Conservation (phyloP, 2,888 invertebrate species). For the Zootermopsis nevadensis region DNA sequence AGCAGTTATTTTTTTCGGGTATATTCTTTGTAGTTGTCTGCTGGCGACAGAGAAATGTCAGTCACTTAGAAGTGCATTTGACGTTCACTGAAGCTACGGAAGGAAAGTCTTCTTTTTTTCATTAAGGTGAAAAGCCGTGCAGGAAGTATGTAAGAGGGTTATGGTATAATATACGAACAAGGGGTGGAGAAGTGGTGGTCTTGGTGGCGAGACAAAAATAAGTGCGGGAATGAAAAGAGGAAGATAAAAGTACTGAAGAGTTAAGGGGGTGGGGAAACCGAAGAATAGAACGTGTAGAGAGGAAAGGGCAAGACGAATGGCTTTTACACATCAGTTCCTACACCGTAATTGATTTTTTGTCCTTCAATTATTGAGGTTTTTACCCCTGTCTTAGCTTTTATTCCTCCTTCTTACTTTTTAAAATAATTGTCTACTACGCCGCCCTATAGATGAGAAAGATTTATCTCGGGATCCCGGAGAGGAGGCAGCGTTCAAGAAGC, state of each 20-base stretch:
- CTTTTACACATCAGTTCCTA: neutral
- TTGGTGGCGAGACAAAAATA: neutral
- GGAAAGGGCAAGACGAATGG: neutral
- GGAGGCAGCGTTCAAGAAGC: neutral
- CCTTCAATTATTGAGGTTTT: neutral
- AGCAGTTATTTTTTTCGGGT: no score
- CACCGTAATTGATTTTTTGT: constrained; percentile 14
- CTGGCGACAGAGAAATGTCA: no score
- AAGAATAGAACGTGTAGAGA: neutral
- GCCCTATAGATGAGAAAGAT: constrained; percentile 2
- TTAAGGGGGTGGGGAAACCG: no score
- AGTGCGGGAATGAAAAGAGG: neutral
- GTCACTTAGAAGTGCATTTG: no score
- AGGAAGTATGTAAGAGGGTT: neutral
- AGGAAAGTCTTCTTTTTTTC: neutral
- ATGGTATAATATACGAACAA: constrained; percentile 20
- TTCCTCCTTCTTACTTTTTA: neutral
- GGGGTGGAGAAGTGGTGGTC: constrained; percentile 3
- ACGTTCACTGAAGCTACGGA: neutral
- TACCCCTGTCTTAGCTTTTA: neutral
- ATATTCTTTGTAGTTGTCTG: no score
- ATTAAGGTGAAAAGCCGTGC: neutral
- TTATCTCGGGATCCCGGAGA: neutral
- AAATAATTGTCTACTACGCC: neutral
- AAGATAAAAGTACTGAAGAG: neutral